Evolutionary conservation across 2,113 vertebrate species (phyloP).

Genomic region (Nannobrachium achirus): DNA sequence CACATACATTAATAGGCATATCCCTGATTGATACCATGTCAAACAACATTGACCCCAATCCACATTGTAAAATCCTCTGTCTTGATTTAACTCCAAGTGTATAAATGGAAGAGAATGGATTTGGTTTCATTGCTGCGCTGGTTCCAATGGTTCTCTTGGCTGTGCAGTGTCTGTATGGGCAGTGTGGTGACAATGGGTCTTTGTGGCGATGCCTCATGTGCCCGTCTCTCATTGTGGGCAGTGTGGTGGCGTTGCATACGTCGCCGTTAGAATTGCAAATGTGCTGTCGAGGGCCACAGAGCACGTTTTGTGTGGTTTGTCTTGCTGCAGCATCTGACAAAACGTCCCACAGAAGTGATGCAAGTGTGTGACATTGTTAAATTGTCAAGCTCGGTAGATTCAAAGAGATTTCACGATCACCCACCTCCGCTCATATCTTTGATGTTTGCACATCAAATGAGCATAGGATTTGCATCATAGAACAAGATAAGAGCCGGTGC

Average conservation of each 20-base stretch:
- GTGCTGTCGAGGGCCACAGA: conserved; percentile 59
- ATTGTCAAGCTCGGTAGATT: conserved; percentile 39
- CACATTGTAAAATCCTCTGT: too few species aligned
- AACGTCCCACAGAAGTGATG: conserved; percentile 39
- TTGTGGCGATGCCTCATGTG: conserved; percentile 62
- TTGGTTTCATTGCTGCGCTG: conserved; percentile 30
- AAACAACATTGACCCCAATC: too few species aligned
- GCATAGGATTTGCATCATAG: conserved; percentile 45
- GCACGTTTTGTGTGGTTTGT: conserved; percentile 68
- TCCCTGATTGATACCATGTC: not conserved
- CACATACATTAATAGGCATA: not conserved
- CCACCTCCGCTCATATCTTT: conserved; percentile 19
- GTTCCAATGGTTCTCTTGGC: conserved; percentile 56
- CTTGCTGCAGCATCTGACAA: conserved; percentile 44
- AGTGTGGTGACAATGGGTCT: conserved; percentile 69
- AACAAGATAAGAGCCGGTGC: conserved; percentile 4
- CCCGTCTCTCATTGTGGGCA: conserved; percentile 64
- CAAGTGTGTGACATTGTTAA: not conserved
- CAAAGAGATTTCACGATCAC: conserved; percentile 43
- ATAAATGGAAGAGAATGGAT: too few species aligned
- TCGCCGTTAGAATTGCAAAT: conserved; percentile 76
- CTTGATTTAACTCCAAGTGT: too few species aligned
- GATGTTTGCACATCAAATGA: conserved; percentile 57
- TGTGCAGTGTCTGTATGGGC: conserved; percentile 52
- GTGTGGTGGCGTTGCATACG: conserved; percentile 64